Conservation (phyloP, 2,797 vertebrate species). For the Masticophis lateralis region DNA sequence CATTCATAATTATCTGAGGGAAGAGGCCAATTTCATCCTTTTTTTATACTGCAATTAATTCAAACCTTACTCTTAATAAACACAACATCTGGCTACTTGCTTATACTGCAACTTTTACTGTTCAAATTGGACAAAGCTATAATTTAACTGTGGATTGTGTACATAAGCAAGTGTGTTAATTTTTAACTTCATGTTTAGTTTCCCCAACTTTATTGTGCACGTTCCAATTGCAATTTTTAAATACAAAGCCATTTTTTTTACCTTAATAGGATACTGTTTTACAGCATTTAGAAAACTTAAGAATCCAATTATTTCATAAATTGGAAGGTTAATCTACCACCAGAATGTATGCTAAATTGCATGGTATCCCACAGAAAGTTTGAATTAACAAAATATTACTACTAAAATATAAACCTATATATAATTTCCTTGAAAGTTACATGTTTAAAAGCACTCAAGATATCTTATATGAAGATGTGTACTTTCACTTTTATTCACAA, state of each 20-base stretch:
- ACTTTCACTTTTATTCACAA: not conserved
- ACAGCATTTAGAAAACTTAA: not conserved
- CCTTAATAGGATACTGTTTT: not conserved
- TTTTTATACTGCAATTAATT: fast-evolving
- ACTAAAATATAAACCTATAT: not conserved
- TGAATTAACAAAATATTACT: not conserved
- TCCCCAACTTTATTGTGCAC: slow-evolving; percentile 32
- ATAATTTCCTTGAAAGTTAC: not conserved
- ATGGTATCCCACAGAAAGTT: not conserved
- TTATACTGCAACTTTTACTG: not conserved
- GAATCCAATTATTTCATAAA: not conserved
- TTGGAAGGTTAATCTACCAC: not conserved
- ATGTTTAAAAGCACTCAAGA: not conserved
- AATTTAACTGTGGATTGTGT: not conserved
- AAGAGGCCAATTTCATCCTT: not conserved
- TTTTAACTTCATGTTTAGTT: slow-evolving; percentile 41
- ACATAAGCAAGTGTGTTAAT: slow-evolving; percentile 24
- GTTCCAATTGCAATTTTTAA: not conserved
- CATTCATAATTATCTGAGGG: not conserved
- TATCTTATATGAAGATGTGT: not conserved
- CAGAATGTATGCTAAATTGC: not conserved
- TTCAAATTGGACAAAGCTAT: not conserved
- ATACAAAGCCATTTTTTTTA: slow-evolving; percentile 28
- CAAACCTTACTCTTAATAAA: not conserved
- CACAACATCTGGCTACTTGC: not conserved